These are phyloP conservation scores for Lycocerus yunnanus DNA, from an alignment of 2,888 invertebrate species.

Conservation along the genomic window DNA sequence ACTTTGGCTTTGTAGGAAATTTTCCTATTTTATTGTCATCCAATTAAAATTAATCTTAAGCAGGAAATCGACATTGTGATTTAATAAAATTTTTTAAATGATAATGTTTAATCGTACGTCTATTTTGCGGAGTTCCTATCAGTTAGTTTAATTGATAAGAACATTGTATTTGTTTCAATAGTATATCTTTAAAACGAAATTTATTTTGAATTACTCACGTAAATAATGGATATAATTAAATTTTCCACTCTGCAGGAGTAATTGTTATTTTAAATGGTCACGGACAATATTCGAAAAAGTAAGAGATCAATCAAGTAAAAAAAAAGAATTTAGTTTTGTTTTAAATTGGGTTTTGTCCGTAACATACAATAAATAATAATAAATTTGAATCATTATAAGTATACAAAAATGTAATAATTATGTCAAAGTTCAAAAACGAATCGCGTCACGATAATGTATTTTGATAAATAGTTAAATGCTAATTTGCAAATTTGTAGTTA, in stretches of 20 bases:
- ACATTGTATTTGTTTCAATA: background rate
- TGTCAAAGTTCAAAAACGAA: background rate
- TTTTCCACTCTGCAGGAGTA: too few relatives aligned
- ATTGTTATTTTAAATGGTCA: too few relatives aligned
- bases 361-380: background rate
- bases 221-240: too few relatives aligned
- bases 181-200: background rate
- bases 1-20: background rate
- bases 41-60: background rate
- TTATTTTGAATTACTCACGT: too few relatives aligned
- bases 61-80: background rate
- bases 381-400: background rate
- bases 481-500: background rate
- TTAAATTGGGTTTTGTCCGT: background rate
- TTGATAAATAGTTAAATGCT: background rate
- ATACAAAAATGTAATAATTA: background rate
- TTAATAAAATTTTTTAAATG: background rate
- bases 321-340: too few relatives aligned
- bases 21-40: background rate
- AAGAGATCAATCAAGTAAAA: too few relatives aligned
- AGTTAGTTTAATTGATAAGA: constrained; percentile 2
- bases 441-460: background rate
- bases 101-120: background rate
- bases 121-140: background rate
- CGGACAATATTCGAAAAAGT: too few relatives aligned